Conservation (phyloP, 2,797 vertebrate species). For the Tragelaphus oryx region DNA sequence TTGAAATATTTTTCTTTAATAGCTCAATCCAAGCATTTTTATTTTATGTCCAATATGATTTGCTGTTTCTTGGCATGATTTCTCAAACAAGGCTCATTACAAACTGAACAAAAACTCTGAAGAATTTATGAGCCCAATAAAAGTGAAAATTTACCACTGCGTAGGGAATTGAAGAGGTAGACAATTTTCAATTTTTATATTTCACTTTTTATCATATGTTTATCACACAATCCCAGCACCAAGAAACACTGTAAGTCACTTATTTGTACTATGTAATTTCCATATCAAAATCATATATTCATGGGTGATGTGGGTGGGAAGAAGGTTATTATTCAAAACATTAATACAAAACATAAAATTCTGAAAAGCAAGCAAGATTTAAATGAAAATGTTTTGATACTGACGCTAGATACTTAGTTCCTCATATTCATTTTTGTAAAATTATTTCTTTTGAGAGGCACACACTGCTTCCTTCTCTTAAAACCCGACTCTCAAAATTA, state of each 20-base stretch:
- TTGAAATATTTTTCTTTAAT: conserved; percentile 16
- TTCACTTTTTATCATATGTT: not conserved
- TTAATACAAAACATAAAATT: not conserved
- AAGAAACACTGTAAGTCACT: not conserved
- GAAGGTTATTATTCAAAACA: not conserved
- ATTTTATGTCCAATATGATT: conserved; percentile 34
- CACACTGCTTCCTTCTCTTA: not conserved
- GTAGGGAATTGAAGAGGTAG: conserved; percentile 29
- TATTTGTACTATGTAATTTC: not conserved
- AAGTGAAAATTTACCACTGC: conserved; percentile 50
- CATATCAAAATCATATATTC: not conserved
- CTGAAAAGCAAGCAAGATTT: not conserved
- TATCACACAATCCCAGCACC: not conserved
- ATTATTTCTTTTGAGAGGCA: not conserved
- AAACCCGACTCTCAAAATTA: not conserved
- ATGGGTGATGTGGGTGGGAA: not conserved
- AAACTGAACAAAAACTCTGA: conserved; percentile 48
- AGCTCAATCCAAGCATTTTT: conserved; percentile 29
- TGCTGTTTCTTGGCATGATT: conserved; percentile 52
- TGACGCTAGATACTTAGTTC: not conserved
- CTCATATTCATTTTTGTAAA: not conserved
- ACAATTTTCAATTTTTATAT: not conserved
- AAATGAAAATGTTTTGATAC: not conserved
- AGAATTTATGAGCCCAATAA: conserved; percentile 61
- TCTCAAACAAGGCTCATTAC: conserved; percentile 40